Base-by-base conservation (phyloP, 2,888 invertebrate species). In the Alsophila aescularia region DNA sequence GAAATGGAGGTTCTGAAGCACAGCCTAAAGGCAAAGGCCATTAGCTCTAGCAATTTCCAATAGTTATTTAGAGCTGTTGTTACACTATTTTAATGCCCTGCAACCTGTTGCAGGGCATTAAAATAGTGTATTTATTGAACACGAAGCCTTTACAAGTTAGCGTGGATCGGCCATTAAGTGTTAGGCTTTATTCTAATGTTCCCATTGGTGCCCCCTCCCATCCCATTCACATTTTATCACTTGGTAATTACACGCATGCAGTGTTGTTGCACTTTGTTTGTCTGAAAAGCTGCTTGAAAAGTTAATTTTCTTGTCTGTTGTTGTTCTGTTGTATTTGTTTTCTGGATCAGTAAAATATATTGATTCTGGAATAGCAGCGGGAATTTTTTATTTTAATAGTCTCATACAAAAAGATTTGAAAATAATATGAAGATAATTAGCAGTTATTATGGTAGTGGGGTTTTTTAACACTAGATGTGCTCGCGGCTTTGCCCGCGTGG, bases 51-150 rank as follows among this genome's bases (percentile, higher is more conserved):
- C 24, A 8, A 32, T 15, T 31, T 16, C 18, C 39, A 48, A 12
- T 27, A 12, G 40, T 35, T 34, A 52, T 49, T 44, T 37, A 51
- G 51, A 51, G 34, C 36, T 36, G n/a, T n/a, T n/a, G n/a, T n/a
- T n/a, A n/a, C n/a, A n/a, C n/a, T n/a, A n/a, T n/a, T n/a, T n/a
- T n/a, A n/a, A n/a, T n/a, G n/a, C n/a, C n/a, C n/a, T n/a, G 43
- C 15, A 37, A 18, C 16, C 36, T 24, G 37, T 47, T 32, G 13
- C 12, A 32, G 42, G 13, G 57, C 65, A 60, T 64, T 75, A 72
- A 71, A 73, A 64, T 71, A 73, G 73, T 66, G 62, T 75, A 72
- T 81, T 50, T 56, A 56, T 51, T 41, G 36, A 13, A 16, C 48
- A 50, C 45, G 50, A 31, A n/a, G 54, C 39, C 42, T 34, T 44